These are phyloP conservation scores for Lepidochrysops patricia DNA, from an alignment of 2,888 invertebrate species.

Conservation along the genomic window DNA sequence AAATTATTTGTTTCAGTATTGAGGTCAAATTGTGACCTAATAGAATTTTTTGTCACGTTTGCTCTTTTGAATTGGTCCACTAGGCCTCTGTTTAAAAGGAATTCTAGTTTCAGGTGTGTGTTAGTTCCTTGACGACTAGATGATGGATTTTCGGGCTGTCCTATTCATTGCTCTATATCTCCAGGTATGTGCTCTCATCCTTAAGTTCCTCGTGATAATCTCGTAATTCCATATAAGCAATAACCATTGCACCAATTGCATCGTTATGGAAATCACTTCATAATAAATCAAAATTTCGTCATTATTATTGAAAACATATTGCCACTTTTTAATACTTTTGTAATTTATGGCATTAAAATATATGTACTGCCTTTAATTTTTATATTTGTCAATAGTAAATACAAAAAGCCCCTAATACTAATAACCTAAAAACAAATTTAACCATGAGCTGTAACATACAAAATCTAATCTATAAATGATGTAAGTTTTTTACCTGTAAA, in stretches of 20 bases:
- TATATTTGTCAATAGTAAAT: too few relatives aligned
- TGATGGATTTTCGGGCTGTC: not conserved
- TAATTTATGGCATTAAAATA: not conserved
- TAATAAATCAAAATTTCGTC: not conserved
- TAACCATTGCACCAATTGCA: not conserved
- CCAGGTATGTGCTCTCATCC: not conserved
- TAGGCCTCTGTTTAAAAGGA: not conserved
- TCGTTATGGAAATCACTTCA: not conserved
- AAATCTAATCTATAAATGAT: too few relatives aligned
- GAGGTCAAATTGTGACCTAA: not conserved
- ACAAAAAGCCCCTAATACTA: too few relatives aligned
- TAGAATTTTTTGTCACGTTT: conserved; percentile 5
- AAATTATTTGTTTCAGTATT: not conserved
- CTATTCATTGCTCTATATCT: not conserved
- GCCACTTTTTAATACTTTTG: too few relatives aligned
- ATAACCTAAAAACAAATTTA: too few relatives aligned
- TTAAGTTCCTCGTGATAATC: not conserved
- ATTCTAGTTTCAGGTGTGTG: not conserved
- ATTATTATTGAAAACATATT: not conserved
- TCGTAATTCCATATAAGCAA: not conserved
- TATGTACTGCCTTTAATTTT: not conserved
- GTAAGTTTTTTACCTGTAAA: too few relatives aligned
- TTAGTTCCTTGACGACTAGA: conserved; percentile 2
- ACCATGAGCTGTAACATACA: too few relatives aligned
- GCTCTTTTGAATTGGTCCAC: not conserved